These are phyloP conservation scores for Eurytoma californica DNA, from an alignment of 2,888 invertebrate genomes.

Conservation along the genomic window DNA sequence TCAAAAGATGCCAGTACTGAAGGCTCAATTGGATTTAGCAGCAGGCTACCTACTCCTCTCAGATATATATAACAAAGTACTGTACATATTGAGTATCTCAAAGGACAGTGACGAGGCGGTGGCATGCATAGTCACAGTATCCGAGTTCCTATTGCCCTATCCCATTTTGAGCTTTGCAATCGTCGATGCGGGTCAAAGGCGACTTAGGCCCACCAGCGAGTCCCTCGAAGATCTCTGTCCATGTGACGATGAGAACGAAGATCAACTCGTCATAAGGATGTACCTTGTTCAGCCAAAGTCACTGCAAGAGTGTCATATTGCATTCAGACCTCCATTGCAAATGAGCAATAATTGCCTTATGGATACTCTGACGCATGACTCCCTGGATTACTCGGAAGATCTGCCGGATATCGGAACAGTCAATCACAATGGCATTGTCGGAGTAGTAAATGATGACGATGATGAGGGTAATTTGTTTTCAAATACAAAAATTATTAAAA, in stretches of 20 bases:
- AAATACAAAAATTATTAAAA: background rate
- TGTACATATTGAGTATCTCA: slow-evolving; percentile 88
- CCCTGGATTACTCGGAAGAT: slow-evolving; percentile 68
- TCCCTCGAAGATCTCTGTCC: slow-evolving; percentile 77
- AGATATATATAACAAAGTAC: slow-evolving; percentile 88
- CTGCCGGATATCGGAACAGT: slow-evolving; percentile 65
- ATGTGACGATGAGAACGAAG: slow-evolving; percentile 78
- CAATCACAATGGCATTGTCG: slow-evolving; percentile 69
- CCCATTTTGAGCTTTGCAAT: slow-evolving; percentile 94
- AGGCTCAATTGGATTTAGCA: slow-evolving; percentile 89
- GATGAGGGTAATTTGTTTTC: slow-evolving; percentile 58
- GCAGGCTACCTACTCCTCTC: slow-evolving; percentile 91
- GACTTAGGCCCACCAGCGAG: slow-evolving; percentile 69
- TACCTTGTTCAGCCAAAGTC: slow-evolving; percentile 92
- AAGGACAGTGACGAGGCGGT: slow-evolving; percentile 79
- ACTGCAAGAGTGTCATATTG: slow-evolving; percentile 88
- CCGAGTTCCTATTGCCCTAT: slow-evolving; percentile 91
- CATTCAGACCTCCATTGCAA: slow-evolving; percentile 76
- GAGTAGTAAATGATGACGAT: slow-evolving; percentile 66
- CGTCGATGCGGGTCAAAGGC: slow-evolving; percentile 82
- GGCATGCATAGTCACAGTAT: slow-evolving; percentile 84
- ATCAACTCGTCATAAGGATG: slow-evolving; percentile 78
- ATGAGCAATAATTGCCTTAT: slow-evolving; percentile 64
- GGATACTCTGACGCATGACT: slow-evolving; percentile 69
- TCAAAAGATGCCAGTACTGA: slow-evolving; percentile 77